phyloP scores from a whole-genome alignment of 2,797 vertebrate species.

The Etheostoma perlongum region DNA sequence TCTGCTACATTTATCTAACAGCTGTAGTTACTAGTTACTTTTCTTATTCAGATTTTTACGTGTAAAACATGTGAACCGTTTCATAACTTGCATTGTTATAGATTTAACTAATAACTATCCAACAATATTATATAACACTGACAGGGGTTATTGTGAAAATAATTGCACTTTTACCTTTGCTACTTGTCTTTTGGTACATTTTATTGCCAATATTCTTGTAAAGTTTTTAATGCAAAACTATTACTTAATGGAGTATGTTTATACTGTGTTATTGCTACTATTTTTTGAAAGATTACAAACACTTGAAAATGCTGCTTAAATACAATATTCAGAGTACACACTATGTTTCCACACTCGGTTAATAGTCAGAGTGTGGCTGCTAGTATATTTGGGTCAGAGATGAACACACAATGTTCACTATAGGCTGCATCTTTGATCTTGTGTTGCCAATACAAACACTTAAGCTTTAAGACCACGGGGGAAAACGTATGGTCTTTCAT shows the following conservation, averaged over 20 bases:
- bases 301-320: background rate
- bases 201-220: background rate
- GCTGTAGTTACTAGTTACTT: background rate
- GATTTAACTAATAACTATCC: background rate
- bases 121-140: background rate
- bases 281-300: background rate
- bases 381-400: constrained; percentile 17
- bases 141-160: background rate
- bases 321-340: background rate
- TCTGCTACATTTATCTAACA: background rate
- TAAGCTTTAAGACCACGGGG: background rate
- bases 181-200: background rate
- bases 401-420: constrained; percentile 2
- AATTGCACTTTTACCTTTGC: background rate
- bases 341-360: background rate
- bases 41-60: background rate
- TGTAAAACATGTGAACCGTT: background rate
- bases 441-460: constrained; percentile 11
- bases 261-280: background rate
- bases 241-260: background rate
- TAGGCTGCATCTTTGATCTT: constrained; percentile 31
- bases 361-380: background rate
- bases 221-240: background rate
- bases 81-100: background rate
- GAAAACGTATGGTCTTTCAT: constrained; percentile 12